phyloP scores from a whole-genome alignment of 2,888 invertebrate genomes.

The Drosophila mettleri region DNA sequence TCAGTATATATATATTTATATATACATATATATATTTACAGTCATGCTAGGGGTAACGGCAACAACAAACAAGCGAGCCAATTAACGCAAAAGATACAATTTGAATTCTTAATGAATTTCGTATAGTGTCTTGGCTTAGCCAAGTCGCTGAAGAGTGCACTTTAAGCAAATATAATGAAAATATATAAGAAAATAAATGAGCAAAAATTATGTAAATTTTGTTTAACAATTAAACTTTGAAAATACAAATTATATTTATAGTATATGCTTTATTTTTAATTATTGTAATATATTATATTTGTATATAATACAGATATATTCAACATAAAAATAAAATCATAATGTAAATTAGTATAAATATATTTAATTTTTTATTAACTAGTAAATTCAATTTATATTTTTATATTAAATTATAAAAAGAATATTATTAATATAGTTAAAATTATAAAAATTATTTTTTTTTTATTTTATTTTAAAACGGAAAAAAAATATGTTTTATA shows the following conservation, averaged over 20 bases:
- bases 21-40: conserved; percentile 3
- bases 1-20: conserved; percentile 3
- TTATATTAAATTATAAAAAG: no score
- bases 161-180: conserved; percentile 6
- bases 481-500: no score
- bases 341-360: no score
- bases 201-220: not conserved
- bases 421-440: no score
- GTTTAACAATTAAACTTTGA: not conserved
- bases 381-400: no score
- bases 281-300: no score
- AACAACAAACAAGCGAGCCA: conserved; percentile 72
- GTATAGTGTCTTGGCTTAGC: conserved; percentile 28
- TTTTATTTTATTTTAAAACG: no score
- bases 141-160: conserved; percentile 23
- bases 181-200: not conserved
- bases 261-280: no score
- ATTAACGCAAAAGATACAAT: conserved; percentile 74
- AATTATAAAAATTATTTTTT: no score
- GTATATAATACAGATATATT: no score
- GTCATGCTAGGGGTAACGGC: conserved; percentile 32
- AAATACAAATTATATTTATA: not conserved
- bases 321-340: no score
- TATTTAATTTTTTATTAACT: no score
- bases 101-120: conserved; percentile 66